phyloP scores from a whole-genome alignment of 2,113 vertebrate genomes.

The Siphamia tubifer region DNA sequence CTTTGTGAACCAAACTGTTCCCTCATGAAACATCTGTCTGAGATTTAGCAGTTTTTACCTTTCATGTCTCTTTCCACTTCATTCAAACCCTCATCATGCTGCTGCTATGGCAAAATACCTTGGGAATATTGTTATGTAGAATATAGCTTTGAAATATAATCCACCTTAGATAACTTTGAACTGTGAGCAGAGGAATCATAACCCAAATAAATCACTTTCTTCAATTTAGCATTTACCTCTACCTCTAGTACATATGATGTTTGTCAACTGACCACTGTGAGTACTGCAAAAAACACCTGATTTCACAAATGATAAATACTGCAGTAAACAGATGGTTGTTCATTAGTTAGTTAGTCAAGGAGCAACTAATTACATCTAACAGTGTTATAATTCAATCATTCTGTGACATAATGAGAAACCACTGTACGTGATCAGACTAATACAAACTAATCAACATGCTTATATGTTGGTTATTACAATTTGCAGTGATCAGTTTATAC shows the following conservation, averaged over 20 bases:
- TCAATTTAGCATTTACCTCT: slow-evolving; percentile 24
- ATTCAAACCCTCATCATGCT: slow-evolving; percentile 1
- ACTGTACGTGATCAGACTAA: no score
- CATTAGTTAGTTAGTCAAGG: no score
- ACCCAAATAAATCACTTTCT: neutral
- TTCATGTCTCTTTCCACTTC: slow-evolving; percentile 29
- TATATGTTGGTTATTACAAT: no score
- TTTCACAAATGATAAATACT: slow-evolving; percentile 3
- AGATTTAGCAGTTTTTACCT: slow-evolving; percentile 1
- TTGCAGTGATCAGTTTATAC: no score
- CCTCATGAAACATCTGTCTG: slow-evolving; percentile 56
- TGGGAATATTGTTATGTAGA: slow-evolving; percentile 20
- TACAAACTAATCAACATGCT: no score
- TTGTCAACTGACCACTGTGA: slow-evolving; percentile 3
- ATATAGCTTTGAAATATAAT: slow-evolving; percentile 38
- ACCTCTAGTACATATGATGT: slow-evolving; percentile 24
- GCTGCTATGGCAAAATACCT: slow-evolving; percentile 20
- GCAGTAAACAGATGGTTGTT: no score
- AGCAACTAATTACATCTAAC: no score
- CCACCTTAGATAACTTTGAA: slow-evolving; percentile 12
- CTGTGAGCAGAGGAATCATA: slow-evolving; percentile 10
- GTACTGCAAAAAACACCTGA: slow-evolving; percentile 1
- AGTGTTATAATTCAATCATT: no score
- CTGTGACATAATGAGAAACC: no score
- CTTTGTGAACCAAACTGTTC: slow-evolving; percentile 42